phyloP scores from a whole-genome alignment of 2,113 vertebrate genomes.

The Burhinus bistriatus region DNA sequence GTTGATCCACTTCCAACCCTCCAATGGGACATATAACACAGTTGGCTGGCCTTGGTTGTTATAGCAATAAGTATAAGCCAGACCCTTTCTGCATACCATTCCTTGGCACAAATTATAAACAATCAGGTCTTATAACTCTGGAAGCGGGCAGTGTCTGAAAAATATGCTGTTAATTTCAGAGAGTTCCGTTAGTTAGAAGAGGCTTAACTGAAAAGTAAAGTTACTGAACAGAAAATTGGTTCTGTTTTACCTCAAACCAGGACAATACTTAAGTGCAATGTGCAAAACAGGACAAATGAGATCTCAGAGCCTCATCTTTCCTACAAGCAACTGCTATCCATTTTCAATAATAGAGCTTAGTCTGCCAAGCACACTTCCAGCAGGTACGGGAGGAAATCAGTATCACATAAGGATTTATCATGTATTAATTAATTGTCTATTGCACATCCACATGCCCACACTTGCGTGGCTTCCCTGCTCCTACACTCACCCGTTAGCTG shows the following conservation, averaged over 20 bases:
- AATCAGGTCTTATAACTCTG: background rate
- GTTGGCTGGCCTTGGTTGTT: background rate
- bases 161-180: background rate
- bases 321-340: background rate
- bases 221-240: background rate
- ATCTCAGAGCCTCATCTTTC: background rate
- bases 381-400: background rate
- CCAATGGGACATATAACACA: background rate
- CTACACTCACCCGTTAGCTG: background rate
- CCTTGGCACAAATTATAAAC: background rate
- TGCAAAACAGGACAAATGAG: background rate
- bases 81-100: background rate
- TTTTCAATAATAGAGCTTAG: background rate
- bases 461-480: background rate
- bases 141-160: background rate
- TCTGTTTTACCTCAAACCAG: background rate
- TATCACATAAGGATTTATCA: background rate
- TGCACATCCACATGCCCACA: background rate
- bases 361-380: background rate
- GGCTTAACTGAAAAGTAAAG: background rate
- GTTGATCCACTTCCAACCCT: background rate
- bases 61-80: background rate
- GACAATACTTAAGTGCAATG: background rate
- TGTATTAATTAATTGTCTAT: background rate
- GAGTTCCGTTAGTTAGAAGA: background rate